These are phyloP conservation scores for Eupeodes luniger DNA, from an alignment of 2,888 invertebrate genomes.

Conservation along the genomic window DNA sequence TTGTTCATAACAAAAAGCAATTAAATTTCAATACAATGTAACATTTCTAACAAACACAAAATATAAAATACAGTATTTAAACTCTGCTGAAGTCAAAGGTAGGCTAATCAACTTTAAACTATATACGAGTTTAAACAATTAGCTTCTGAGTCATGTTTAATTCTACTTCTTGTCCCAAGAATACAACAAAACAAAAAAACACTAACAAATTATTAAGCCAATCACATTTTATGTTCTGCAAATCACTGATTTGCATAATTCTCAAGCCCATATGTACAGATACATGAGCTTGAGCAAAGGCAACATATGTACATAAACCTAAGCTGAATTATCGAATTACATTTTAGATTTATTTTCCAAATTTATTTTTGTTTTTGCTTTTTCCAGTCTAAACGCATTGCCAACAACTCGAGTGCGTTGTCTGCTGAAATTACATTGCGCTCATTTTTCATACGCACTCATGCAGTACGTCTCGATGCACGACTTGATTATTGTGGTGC, in stretches of 20 bases:
- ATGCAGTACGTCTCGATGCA: conserved; percentile 39
- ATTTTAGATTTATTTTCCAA: conserved; percentile 30
- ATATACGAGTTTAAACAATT: not conserved
- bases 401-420: conserved; percentile 58
- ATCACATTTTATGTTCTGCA: conserved; percentile 37
- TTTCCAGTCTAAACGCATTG: conserved; percentile 15
- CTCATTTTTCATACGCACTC: conserved; percentile 54
- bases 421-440: conserved; percentile 51
- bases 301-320: not conserved
- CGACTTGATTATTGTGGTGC: conserved; percentile 35
- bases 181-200: conserved; percentile 18
- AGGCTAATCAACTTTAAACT: not conserved
- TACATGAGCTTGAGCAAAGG: not conserved
- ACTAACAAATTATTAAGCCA: conserved; percentile 29
- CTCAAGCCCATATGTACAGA: conserved; percentile 11
- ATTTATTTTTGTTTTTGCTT: not conserved
- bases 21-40: conserved; percentile 3
- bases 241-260: conserved; percentile 67
- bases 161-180: not conserved
- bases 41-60: not conserved
- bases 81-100: not conserved
- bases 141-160: conserved; percentile 2
- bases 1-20: not conserved
- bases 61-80: not conserved
- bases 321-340: conserved; percentile 64